Evolutionary conservation across 2,888 invertebrate species (phyloP), one percentile per base, ranked within the genome.

Genomic region (Dasysyrphus albostriatus): DNA sequence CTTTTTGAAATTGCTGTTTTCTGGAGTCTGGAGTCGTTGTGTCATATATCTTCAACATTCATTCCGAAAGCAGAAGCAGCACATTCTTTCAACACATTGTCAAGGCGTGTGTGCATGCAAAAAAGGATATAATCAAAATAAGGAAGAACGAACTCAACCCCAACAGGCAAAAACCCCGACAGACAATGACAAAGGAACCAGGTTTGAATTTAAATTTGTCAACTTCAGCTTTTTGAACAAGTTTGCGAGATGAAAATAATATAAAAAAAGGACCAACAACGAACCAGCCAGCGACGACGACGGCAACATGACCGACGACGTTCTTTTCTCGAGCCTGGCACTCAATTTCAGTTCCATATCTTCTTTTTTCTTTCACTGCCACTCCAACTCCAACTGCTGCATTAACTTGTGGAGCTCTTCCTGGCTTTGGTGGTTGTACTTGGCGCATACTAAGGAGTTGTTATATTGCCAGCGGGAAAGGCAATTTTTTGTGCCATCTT

Each of bases 191-290:
- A 87, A 87, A 87, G 83, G 75, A 87, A 87, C 87, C 87, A 87
- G 87, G 83, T 87, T 87, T 87, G 87, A 87, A 87, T 87, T 87
- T 87, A 87, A 87, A 87, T 87, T 87, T 87, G 87, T 87, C 87
- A 87, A 87, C 87, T 83, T 87, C 87, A 87, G 83, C 75, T 83
- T 79, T 87, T 79, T 79, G 87, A 87, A 87, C 87, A 76, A 83
- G 83, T 82, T 85, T 81, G 49, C 75, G 58, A 77, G 65, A 82
- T 73, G 59, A 58, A 47, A 39, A 47, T 3, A 34, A n/a, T 37
- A 49, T 58, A 58, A 56, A 42, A 70, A 76, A 51, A 77, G 42
- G 34, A 24, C 72, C 59, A 42, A 74, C 67, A 24, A 75, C 32
- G 56, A 77, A 32, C 32, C 3, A 24, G 24, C n/a, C 32, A 32